A percentile compares a stretch with the other conserved stretches of the same genome.
phyloP scores from a whole-genome alignment of 2,797 vertebrate species.

The Darevskia nairensis region DNA sequence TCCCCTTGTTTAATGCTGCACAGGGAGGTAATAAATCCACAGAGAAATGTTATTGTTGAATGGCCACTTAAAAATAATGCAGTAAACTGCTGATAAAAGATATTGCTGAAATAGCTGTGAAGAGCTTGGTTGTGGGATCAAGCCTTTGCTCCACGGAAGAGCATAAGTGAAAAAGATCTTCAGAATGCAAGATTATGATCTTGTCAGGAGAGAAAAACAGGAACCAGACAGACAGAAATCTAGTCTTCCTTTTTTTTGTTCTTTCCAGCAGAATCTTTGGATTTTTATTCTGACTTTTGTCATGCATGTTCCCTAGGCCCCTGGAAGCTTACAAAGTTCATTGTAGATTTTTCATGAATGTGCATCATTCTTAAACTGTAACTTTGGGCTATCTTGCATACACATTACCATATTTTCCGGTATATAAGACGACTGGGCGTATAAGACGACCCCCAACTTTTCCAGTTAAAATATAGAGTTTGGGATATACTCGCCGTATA shows the following conservation, averaged over 20 bases:
- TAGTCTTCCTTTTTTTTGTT: background rate
- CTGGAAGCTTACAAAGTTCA: background rate
- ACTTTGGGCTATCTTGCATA: background rate
- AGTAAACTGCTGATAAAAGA: conserved; percentile 12
- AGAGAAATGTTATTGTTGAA: conserved; percentile 53
- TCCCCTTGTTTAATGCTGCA: conserved; percentile 61
- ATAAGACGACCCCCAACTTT: too few species aligned
- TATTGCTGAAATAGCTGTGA: conserved; percentile 35
- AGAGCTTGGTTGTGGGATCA: background rate
- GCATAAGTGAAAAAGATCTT: background rate
- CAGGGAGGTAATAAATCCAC: conserved; percentile 67
- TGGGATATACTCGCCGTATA: too few species aligned
- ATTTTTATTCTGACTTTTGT: too few species aligned
- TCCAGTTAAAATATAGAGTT: too few species aligned
- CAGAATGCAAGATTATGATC: background rate
- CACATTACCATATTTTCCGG: too few species aligned
- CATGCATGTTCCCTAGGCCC: too few species aligned
- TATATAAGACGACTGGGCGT: too few species aligned
- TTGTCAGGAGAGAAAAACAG: background rate
- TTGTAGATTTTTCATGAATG: too few species aligned
- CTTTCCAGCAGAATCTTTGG: too few species aligned
- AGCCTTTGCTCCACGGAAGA: background rate
- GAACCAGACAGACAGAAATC: background rate
- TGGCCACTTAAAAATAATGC: background rate
- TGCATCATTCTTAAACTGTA: background rate